Conservation (phyloP, 2,888 invertebrate species). For the Caprella mutica region DNA sequence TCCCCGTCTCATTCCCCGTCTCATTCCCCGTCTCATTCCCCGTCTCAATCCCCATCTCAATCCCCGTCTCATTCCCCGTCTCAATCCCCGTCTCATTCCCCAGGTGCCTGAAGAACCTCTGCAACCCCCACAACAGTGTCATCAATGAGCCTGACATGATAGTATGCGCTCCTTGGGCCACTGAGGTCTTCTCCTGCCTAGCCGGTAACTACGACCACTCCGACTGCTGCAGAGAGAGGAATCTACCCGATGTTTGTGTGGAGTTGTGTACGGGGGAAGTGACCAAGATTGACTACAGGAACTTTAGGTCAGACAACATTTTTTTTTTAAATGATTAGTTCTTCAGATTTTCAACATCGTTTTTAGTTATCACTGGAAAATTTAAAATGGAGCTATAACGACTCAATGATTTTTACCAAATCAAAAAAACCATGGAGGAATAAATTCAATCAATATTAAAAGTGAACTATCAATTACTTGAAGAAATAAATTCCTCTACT, state of each 20-base stretch:
- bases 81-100: too few species aligned
- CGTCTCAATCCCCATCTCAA: too few species aligned
- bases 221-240: constrained; percentile 62
- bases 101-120: constrained; percentile 61
- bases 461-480: too few species aligned
- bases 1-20: too few species aligned
- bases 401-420: neutral
- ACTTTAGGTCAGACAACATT: constrained; percentile 59
- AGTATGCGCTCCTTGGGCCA: constrained; percentile 81
- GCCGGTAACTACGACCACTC: constrained; percentile 71
- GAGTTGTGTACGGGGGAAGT: constrained; percentile 68
- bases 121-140: constrained; percentile 54
- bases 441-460: too few species aligned
- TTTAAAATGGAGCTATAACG: too few species aligned
- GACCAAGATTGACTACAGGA: constrained; percentile 63
- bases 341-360: neutral
- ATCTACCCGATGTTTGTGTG: constrained; percentile 61
- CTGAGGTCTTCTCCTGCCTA: constrained; percentile 64
- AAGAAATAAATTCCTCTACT: too few species aligned
- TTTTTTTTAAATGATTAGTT: neutral
- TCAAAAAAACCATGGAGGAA: too few species aligned
- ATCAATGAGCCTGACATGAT: constrained; percentile 67
- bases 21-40: too few species aligned
- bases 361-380: too few species aligned
- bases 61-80: too few species aligned